phyloP scores from a whole-genome alignment of 2,797 vertebrate species.

The Adrianichthys oophorus region DNA sequence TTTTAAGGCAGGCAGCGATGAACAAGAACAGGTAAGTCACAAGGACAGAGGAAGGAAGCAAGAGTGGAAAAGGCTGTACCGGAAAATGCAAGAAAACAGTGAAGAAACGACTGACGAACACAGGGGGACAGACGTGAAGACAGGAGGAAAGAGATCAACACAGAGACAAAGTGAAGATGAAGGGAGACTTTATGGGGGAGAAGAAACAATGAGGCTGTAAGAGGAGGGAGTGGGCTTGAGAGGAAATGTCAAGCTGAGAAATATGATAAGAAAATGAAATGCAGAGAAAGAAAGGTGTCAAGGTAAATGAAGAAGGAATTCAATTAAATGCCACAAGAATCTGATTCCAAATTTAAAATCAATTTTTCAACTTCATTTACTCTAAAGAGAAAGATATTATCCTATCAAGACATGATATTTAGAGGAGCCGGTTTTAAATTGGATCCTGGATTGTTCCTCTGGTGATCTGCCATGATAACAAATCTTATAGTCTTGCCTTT shows the following conservation, averaged over 20 bases:
- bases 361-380: no score
- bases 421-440: no score
- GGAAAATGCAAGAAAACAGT: slow-evolving; percentile 9
- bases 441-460: background rate
- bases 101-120: slow-evolving; percentile 27
- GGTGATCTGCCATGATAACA: background rate
- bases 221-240: background rate
- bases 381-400: background rate
- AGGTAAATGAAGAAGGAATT: slow-evolving; percentile 13
- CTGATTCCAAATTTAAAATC: slow-evolving; percentile 3
- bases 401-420: no score
- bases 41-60: slow-evolving; percentile 12
- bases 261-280: slow-evolving; percentile 7
- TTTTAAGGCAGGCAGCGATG: slow-evolving; percentile 21
- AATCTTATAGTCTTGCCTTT: background rate
- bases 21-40: slow-evolving; percentile 29
- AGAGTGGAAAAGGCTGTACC: slow-evolving; percentile 16
- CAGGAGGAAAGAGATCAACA: background rate
- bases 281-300: slow-evolving; percentile 2
- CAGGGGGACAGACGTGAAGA: slow-evolving; percentile 11
- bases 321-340: background rate
- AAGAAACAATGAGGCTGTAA: background rate
- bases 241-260: slow-evolving; percentile 26
- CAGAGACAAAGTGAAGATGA: slow-evolving; percentile 9
- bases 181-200: slow-evolving; percentile 12